Evolutionary conservation across 1,140 invertebrate species (phyloP).

Genomic region (Conopomorpha cramerella): DNA sequence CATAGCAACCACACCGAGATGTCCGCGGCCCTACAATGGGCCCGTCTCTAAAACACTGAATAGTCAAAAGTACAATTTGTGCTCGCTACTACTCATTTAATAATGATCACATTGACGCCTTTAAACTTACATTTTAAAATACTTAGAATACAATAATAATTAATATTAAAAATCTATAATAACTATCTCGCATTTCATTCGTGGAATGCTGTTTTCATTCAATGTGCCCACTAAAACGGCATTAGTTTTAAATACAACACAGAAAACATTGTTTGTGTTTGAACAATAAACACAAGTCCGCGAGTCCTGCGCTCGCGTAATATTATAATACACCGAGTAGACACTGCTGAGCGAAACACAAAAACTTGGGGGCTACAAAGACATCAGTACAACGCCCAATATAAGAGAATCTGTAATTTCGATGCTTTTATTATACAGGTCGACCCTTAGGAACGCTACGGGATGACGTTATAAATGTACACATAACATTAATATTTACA

Average conservation of each 20-base stretch:
- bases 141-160: conserved; percentile 21
- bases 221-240: conserved; percentile 28
- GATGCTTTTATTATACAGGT: conserved; percentile 43
- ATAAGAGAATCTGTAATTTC: conserved; percentile 27
- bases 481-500: conserved; percentile 56
- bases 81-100: conserved; percentile 43
- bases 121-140: conserved; percentile 33
- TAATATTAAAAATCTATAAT: conserved; percentile 28
- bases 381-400: conserved; percentile 48
- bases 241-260: conserved; percentile 17
- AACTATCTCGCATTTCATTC: conserved; percentile 37
- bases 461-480: too few species aligned
- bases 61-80: conserved; percentile 45
- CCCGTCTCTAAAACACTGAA: too few species aligned
- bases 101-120: conserved; percentile 53
- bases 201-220: conserved; percentile 53
- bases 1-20: too few species aligned
- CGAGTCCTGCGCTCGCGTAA: too few species aligned
- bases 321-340: too few species aligned
- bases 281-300: too few species aligned
- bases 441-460: conserved; percentile 28
- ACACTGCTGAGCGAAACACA: too few species aligned
- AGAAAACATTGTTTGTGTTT: too few species aligned
- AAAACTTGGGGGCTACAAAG: conserved; percentile 30
- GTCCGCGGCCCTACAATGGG: too few species aligned